Percentiles rank a stretch among this genome's conserved stretches.
These are phyloP conservation scores for Bombyx mandarina DNA, from an alignment of 1,140 invertebrate genomes.

Conservation along the genomic window DNA sequence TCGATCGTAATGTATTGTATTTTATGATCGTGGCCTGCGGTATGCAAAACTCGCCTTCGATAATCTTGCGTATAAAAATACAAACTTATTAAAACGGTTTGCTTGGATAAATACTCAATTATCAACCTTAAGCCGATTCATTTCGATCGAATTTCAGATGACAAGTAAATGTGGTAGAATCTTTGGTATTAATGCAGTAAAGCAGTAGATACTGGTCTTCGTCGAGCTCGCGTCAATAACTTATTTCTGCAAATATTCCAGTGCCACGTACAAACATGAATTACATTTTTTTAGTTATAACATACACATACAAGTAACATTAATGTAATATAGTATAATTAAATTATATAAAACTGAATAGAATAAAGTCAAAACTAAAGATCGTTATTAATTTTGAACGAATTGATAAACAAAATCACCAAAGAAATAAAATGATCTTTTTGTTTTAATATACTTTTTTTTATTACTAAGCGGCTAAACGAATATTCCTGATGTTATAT, in stretches of 20 bases:
- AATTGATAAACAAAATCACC: too few species aligned
- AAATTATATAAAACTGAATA: background rate
- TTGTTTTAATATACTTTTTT: too few species aligned
- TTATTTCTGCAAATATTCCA: conserved; percentile 40
- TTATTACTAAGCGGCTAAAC: too few species aligned
- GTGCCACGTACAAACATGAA: conserved; percentile 27
- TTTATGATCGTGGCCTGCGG: conserved; percentile 58
- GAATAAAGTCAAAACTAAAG: too few species aligned
- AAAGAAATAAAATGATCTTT: too few species aligned
- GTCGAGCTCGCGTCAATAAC: conserved; percentile 26
- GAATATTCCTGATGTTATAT: too few species aligned
- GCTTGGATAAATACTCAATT: too few species aligned
- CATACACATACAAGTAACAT: too few species aligned
- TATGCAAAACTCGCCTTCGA: conserved; percentile 57
- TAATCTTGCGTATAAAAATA: conserved; percentile 42
- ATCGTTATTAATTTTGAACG: too few species aligned
- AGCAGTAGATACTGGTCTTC: conserved; percentile 25
- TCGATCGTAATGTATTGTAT: conserved; percentile 57
- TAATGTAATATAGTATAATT: background rate
- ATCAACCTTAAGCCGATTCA: too few species aligned
- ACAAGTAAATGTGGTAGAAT: too few species aligned
- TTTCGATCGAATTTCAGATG: too few species aligned
- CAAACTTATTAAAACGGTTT: conserved; percentile 11
- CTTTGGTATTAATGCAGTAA: conserved; percentile 20
- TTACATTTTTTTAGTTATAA: background rate